Conservation (phyloP, 2,797 vertebrate species). For the Anableps anableps region DNA sequence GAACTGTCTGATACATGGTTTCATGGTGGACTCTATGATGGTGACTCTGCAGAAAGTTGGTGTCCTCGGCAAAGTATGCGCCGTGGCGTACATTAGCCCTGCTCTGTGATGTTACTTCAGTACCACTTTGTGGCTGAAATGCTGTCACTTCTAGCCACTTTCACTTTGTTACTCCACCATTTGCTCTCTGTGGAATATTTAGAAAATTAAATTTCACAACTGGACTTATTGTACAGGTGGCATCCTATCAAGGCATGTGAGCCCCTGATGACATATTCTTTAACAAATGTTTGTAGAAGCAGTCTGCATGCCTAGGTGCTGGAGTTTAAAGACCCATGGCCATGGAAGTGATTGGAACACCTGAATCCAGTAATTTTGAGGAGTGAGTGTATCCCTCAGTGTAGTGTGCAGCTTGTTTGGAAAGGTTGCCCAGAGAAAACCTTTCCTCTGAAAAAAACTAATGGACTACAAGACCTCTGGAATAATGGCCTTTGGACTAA, state of each 20-base stretch:
- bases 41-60: not conserved
- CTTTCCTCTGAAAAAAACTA: not conserved
- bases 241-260: not conserved
- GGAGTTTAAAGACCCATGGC: not conserved
- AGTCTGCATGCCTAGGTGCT: not conserved
- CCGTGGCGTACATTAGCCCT: not conserved
- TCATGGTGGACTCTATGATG: not conserved
- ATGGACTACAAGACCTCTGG: not conserved
- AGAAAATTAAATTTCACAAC: not conserved
- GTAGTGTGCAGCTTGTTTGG: not conserved
- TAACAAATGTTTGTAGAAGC: not conserved
- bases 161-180: not conserved
- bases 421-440: not conserved
- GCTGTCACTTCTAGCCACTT: not conserved
- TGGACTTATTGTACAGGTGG: not conserved
- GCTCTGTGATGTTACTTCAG: not conserved
- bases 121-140: not conserved
- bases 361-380: not conserved
- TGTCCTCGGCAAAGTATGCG: not conserved
- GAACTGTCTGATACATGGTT: not conserved
- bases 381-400: not conserved
- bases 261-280: not conserved
- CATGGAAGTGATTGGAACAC: not conserved
- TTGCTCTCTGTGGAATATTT: not conserved
- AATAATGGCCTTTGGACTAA: not conserved